Evolutionary conservation across 1,140 invertebrate species (phyloP), one percentile per base, ranked within the genome.

Genomic region (Hormaphis cornu): DNA sequence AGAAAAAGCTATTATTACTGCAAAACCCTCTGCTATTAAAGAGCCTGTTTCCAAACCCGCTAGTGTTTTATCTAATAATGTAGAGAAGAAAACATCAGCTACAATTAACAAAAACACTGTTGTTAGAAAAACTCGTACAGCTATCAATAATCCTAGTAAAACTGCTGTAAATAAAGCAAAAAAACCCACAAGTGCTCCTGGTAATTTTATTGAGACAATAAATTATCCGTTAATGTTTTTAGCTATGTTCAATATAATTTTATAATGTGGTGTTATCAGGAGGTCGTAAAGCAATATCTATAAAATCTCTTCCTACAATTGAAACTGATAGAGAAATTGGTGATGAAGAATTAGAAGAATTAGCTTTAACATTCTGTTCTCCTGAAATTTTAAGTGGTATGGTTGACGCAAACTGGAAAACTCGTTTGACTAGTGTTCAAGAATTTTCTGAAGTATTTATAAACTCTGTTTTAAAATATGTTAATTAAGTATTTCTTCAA

Each of bases 1-100:
- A 74, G 92, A 97, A 28, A 97, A 95, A 78, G 93, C 91, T 20
- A 90, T 93, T 12, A 88, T 97, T 70, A 78, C 84, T 66, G 84
- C 89, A 1, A 91, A 90, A 63, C 71, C 72, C 28, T 72, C 74
- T 4, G 71, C 69, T 24, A 14, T 58, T 69, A 83, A 85, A 80
- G 71, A 76, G 12, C 69, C 58, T 61, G 72, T 71, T 2, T 78
- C 87, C 80, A 77, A 84, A 74, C 73, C 87, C 74, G 76, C 78
- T 69, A 78, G 83, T 35, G 82, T 82, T 0, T 80, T 83, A 4
- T 75, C 76, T 61, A 81, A 80, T 73, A 18, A 69, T 7, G 75
- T 79, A 69, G 78, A 79, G 16, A 78, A 81, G 50, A 66, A 48
- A 48, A 3, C 42, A 48, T 22, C 28, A 48, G 6, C 8, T 18